Conservation (phyloP, 1,140 invertebrate genomes). For the Drosophila ananassae region DNA sequence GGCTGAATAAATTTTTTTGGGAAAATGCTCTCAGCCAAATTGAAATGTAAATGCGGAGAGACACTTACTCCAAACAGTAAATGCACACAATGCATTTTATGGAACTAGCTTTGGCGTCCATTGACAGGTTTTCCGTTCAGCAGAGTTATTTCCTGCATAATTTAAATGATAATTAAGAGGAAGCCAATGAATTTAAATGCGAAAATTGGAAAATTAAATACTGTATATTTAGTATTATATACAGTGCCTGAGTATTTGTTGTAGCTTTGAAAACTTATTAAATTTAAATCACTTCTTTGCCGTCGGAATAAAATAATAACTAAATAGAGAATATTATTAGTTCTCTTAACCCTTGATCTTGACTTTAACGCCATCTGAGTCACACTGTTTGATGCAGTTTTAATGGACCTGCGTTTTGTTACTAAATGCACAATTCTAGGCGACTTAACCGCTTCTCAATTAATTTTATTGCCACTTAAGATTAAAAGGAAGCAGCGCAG, state of each 20-base stretch:
- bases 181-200: neutral
- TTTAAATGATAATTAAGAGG: neutral
- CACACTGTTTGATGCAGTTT: conserved; percentile 58
- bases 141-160: neutral
- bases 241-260: no score
- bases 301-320: neutral
- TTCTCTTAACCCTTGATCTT: conserved; percentile 29
- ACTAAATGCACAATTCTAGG: conserved; percentile 66
- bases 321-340: neutral
- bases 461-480: conserved; percentile 75
- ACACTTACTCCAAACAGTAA: neutral
- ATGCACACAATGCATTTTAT: neutral
- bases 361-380: conserved; percentile 42
- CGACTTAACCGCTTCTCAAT: conserved; percentile 64
- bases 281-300: no score
- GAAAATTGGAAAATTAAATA: neutral
- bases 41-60: conserved; percentile 16
- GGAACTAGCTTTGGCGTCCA: neutral
- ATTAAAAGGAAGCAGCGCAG: conserved; percentile 70
- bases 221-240: no score
- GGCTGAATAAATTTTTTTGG: conserved; percentile 2
- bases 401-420: conserved; percentile 62
- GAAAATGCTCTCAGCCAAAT: conserved; percentile 9
- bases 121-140: neutral
- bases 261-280: no score